Evolutionary conservation across 1,140 invertebrate species (phyloP).

Genomic region (Scaptodrosophila lebanonensis): DNA sequence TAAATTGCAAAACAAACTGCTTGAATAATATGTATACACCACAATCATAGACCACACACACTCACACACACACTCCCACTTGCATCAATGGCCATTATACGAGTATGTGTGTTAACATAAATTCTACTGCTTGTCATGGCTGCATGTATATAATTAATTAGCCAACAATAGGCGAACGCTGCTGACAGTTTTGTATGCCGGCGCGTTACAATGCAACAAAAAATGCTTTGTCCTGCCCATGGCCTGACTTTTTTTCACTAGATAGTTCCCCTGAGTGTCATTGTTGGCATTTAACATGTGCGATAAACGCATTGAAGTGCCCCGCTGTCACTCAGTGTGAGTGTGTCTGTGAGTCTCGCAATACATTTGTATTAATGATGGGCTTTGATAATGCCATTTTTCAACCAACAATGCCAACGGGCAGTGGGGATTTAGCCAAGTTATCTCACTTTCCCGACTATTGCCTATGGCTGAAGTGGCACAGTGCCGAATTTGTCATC

Average conservation of each 20-base stretch:
- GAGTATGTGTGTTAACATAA: conserved; percentile 36
- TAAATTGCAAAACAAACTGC: conserved; percentile 27
- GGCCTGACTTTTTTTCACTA: conserved; percentile 19
- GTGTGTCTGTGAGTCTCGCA: not conserved
- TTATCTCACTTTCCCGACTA: too few species aligned
- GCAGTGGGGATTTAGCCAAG: too few species aligned
- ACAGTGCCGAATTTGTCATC: too few species aligned
- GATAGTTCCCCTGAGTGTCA: conserved; percentile 63
- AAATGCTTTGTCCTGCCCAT: not conserved
- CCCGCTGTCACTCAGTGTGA: conserved; percentile 19
- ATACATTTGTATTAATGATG: conserved; percentile 70
- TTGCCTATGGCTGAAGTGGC: too few species aligned
- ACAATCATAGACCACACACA: too few species aligned
- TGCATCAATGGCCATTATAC: too few species aligned
- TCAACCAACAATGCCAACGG: conserved; percentile 36
- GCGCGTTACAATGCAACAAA: conserved; percentile 8
- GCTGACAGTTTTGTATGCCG: conserved; percentile 45
- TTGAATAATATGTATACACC: conserved; percentile 37
- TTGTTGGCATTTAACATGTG: conserved; percentile 55
- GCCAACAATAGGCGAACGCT: conserved; percentile 5
- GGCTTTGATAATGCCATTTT: conserved; percentile 62
- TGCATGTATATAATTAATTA: conserved; percentile 50
- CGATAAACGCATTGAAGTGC: conserved; percentile 61
- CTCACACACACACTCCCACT: too few species aligned
- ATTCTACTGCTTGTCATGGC: conserved; percentile 4